phyloP scores from a whole-genome alignment of 1,140 invertebrate species.

The Asobara japonica region DNA sequence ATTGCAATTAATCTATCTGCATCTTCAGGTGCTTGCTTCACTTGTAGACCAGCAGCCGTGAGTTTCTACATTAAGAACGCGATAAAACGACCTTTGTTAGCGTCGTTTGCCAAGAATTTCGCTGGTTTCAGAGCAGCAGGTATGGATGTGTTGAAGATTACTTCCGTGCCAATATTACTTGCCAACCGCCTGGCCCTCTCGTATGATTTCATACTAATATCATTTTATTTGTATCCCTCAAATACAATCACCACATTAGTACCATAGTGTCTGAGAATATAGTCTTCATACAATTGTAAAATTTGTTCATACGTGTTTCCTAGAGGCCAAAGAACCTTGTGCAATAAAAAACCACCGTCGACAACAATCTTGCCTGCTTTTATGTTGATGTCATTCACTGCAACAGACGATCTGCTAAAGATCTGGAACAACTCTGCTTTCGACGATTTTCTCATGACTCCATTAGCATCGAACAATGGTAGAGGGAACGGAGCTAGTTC shows the following conservation, averaged over 20 bases:
- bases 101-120: no score
- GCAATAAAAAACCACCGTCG: conserved; percentile 34
- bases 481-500: conserved; percentile 53
- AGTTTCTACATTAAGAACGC: not conserved
- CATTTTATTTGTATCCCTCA: no score
- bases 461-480: conserved; percentile 48
- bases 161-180: no score
- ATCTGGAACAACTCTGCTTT: conserved; percentile 53
- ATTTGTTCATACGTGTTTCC: not conserved
- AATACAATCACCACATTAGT: no score
- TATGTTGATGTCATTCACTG: not conserved
- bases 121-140: no score
- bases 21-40: not conserved
- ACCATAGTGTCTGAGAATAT: no score
- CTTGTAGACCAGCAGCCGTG: not conserved
- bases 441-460: conserved; percentile 53
- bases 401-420: conserved; percentile 37
- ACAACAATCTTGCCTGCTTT: conserved; percentile 17
- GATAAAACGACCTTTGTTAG: no score
- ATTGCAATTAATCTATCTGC: not conserved
- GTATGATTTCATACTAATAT: no score
- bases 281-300: not conserved
- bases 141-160: no score
- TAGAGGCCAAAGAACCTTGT: conserved; percentile 37
- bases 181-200: no score